A percentile compares a stretch with the other conserved stretches of the same genome.
Evolutionary conservation across 2,888 invertebrate species (phyloP).

Genomic region (Cataglyphis albicans): DNA sequence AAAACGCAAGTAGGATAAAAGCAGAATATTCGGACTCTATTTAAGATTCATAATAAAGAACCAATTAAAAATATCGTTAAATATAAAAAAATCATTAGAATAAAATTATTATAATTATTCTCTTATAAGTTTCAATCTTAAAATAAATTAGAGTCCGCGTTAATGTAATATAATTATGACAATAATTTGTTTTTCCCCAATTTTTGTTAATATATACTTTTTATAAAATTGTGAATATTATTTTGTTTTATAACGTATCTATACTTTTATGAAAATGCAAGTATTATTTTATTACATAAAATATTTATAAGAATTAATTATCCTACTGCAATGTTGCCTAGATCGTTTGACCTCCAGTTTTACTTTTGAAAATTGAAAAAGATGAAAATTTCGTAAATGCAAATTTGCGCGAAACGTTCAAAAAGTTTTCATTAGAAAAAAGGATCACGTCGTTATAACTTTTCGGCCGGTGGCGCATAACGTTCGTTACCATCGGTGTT

Average conservation of each 20-base stretch:
- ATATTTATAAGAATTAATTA: background rate
- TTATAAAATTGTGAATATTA: background rate
- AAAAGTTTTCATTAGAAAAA: slow-evolving; percentile 33
- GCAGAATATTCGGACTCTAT: background rate
- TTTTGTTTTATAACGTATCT: background rate
- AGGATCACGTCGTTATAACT: slow-evolving; percentile 32
- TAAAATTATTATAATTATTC: background rate
- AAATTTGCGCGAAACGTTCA: background rate
- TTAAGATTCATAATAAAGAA: background rate
- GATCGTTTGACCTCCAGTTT: slow-evolving; percentile 4
- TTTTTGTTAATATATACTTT: background rate
- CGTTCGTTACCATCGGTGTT: slow-evolving; percentile 15
- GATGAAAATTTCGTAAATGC: slow-evolving; percentile 7
- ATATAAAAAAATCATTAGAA: background rate
- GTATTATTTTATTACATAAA: background rate
- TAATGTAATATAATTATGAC: background rate
- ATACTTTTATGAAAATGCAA: background rate
- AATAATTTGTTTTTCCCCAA: background rate
- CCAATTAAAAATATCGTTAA: background rate
- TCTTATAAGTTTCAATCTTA: background rate
- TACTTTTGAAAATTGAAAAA: slow-evolving; percentile 1
- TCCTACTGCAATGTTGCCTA: background rate
- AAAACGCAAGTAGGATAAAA: background rate
- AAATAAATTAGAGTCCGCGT: background rate
- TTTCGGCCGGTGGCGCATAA: slow-evolving; percentile 5